phyloP scores from a whole-genome alignment of 2,888 invertebrate species.

The Pardosa pseudoannulata region DNA sequence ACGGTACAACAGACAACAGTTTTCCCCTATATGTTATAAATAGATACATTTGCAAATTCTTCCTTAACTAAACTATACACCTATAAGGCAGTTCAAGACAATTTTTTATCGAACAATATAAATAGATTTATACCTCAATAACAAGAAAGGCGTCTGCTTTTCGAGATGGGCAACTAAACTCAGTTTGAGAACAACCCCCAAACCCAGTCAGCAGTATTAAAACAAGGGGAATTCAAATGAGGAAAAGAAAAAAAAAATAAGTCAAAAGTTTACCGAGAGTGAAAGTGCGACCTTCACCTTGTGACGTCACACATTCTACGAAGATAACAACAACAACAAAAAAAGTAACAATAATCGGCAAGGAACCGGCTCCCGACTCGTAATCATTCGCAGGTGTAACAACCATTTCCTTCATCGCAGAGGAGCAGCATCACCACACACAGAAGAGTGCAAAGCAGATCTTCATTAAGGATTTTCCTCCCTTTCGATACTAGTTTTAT shows the following conservation, averaged over 20 bases:
- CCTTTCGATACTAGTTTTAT: not conserved
- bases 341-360: not conserved
- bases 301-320: conserved; percentile 40
- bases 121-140: too few species aligned
- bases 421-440: not conserved
- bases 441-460: not conserved
- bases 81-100: too few species aligned
- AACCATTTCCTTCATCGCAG: conserved; percentile 25
- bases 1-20: too few species aligned
- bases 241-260: conserved; percentile 2
- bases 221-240: not conserved
- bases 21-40: too few species aligned
- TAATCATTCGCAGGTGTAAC: conserved; percentile 40
- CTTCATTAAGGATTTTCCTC: not conserved
- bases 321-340: conserved; percentile 2
- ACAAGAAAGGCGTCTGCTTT: too few species aligned
- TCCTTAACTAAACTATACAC: too few species aligned
- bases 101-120: too few species aligned
- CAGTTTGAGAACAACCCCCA: too few species aligned
- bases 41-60: too few species aligned
- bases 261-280: conserved; percentile 57
- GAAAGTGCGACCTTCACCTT: conserved; percentile 70
- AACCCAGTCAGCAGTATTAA: not conserved
- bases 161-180: too few species aligned
- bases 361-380: conserved; percentile 41